These are phyloP conservation scores for Diadumene lineata DNA, from an alignment of 92 coral and sea anemone species.

Conservation along the genomic window DNA sequence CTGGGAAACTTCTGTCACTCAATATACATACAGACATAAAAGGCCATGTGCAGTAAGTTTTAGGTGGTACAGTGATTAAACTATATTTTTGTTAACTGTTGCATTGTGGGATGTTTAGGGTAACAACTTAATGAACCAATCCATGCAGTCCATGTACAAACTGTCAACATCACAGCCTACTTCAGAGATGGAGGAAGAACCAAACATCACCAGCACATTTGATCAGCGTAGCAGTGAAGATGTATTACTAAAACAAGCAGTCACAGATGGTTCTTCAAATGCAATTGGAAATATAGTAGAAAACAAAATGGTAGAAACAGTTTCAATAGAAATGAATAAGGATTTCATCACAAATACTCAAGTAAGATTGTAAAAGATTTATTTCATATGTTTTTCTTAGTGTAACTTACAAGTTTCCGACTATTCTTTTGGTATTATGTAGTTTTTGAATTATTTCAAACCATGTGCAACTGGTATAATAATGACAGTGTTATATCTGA, in stretches of 20 bases:
- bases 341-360: neutral
- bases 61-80: too few relatives aligned
- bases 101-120: conserved; percentile 42
- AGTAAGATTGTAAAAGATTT: neutral
- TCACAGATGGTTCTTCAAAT: neutral
- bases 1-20: too few relatives aligned
- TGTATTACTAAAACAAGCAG: neutral
- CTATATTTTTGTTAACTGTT: neutral
- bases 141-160: conserved; percentile 87
- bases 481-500: too few relatives aligned
- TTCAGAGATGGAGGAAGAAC: conserved; percentile 53
- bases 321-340: neutral
- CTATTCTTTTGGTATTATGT: too few relatives aligned
- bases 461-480: too few relatives aligned
- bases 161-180: conserved; percentile 50
- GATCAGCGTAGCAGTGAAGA: neutral
- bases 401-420: too few relatives aligned
- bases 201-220: neutral
- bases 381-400: too few relatives aligned
- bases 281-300: neutral
- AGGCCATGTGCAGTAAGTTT: too few relatives aligned
- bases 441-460: too few relatives aligned
- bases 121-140: conserved; percentile 81
- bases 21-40: too few relatives aligned
- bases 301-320: neutral